These are phyloP conservation scores for Neomorphus geoffroyi DNA, from an alignment of 2,797 vertebrate genomes.

Conservation along the genomic window DNA sequence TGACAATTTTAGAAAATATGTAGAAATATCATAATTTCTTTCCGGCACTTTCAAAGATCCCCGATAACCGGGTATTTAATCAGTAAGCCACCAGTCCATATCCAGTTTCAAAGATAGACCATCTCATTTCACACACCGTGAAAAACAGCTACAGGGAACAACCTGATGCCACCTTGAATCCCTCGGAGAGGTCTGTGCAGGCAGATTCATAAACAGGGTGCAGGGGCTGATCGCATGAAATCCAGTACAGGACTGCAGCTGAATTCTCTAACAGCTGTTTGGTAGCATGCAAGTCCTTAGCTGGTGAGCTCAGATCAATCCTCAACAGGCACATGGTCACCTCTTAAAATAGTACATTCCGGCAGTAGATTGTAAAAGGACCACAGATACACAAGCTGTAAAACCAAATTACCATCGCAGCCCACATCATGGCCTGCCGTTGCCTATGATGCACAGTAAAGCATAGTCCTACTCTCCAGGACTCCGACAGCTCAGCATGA, in stretches of 20 bases:
- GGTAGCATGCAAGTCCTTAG: neutral
- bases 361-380: slow-evolving; percentile 27
- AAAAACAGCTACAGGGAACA: neutral
- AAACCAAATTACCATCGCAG: neutral
- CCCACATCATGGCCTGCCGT: neutral
- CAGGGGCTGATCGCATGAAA: neutral
- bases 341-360: slow-evolving; percentile 62
- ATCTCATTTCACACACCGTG: neutral
- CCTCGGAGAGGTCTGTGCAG: neutral
- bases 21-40: neutral
- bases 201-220: neutral
- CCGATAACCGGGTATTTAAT: neutral
- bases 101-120: neutral
- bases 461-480: neutral
- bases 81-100: neutral
- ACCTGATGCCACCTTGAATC: neutral
- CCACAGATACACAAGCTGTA: neutral
- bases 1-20: neutral
- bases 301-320: slow-evolving; percentile 27
- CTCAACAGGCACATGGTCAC: slow-evolving; percentile 7
- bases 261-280: slow-evolving; percentile 40
- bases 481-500: neutral
- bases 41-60: neutral
- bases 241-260: neutral
- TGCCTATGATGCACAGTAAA: neutral